These are phyloP conservation scores for Caenorhabditis becei DNA, from an alignment of 2,888 invertebrate species.

Conservation along the genomic window DNA sequence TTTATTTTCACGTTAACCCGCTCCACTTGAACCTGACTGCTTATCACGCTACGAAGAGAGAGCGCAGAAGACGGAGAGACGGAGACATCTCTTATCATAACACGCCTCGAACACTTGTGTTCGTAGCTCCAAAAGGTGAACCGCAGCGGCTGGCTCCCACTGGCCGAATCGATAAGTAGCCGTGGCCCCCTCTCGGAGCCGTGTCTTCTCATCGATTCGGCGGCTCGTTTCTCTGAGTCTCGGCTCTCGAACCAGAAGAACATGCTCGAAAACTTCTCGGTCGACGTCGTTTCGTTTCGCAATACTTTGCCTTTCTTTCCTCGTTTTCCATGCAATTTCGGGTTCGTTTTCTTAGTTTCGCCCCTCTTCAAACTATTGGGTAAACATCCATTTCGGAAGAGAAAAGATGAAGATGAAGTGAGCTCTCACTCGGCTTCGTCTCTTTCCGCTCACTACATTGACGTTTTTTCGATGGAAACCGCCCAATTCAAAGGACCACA, in stretches of 20 bases:
- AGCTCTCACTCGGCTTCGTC: too few species aligned
- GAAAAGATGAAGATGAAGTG: constrained; percentile 2
- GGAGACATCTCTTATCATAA: constrained; percentile 41
- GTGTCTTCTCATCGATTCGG: constrained; percentile 46
- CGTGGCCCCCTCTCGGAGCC: constrained; percentile 37
- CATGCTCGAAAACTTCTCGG: constrained; percentile 41
- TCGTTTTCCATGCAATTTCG: constrained; percentile 32
- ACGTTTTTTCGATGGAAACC: neutral
- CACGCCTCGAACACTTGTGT: constrained; percentile 27
- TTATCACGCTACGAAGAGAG: constrained; percentile 24
- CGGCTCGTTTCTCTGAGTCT: constrained; percentile 34
- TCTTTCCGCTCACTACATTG: neutral
- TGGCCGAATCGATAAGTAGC: constrained; percentile 49
- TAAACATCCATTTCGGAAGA: constrained; percentile 22
- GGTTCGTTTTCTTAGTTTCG: constrained; percentile 23
- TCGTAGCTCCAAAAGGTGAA: constrained; percentile 4
- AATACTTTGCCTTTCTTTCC: constrained; percentile 26
- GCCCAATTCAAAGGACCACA: too few species aligned
- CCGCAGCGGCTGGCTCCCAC: neutral
- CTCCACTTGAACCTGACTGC: constrained; percentile 41
- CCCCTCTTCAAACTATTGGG: constrained; percentile 14
- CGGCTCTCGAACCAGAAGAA: constrained; percentile 12
- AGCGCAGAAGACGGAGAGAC: constrained; percentile 16
- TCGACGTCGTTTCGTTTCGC: constrained; percentile 34
- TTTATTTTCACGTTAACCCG: constrained; percentile 8